phyloP scores from a whole-genome alignment of 2,888 invertebrate species.

The Drosophila neutralis region DNA sequence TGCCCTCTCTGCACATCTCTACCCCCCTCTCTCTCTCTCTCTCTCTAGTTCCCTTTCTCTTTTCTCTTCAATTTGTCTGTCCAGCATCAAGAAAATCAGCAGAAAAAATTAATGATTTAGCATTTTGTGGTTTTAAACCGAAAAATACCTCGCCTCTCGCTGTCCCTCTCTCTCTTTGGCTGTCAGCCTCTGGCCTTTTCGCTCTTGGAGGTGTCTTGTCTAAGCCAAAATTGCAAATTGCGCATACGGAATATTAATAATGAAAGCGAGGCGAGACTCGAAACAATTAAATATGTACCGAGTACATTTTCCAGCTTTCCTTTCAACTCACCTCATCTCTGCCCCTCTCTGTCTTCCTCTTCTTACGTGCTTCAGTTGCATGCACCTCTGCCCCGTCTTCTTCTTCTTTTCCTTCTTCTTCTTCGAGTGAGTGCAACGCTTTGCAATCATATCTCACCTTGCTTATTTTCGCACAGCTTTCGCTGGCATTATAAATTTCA shows the following conservation, averaged over 20 bases:
- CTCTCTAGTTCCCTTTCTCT: neutral
- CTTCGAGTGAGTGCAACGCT: slow-evolving; percentile 1
- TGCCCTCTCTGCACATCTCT: rapidly evolving
- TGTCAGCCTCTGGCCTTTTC: neutral
- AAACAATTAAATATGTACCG: slow-evolving; percentile 49
- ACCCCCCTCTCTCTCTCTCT: neutral
- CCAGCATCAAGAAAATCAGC: neutral
- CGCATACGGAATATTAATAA: slow-evolving; percentile 54
- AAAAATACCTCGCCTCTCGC: neutral
- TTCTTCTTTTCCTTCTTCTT: neutral
- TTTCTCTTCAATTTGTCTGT: neutral
- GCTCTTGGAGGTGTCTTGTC: slow-evolving; percentile 6
- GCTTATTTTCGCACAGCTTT: slow-evolving; percentile 18
- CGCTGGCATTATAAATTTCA: slow-evolving; percentile 84
- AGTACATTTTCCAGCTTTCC: slow-evolving; percentile 7
- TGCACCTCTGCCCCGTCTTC: neutral
- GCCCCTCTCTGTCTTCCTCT: neutral
- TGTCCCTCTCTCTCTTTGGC: neutral
- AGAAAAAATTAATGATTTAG: slow-evolving; percentile 47
- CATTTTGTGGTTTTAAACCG: slow-evolving; percentile 51
- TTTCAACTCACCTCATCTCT: neutral
- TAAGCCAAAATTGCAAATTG: slow-evolving; percentile 39
- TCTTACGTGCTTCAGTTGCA: neutral
- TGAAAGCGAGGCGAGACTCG: slow-evolving; percentile 38
- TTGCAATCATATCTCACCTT: slow-evolving; percentile 31